These are phyloP conservation scores for Cenopis cana DNA, from an alignment of 2,888 invertebrate genomes.

Conservation along the genomic window DNA sequence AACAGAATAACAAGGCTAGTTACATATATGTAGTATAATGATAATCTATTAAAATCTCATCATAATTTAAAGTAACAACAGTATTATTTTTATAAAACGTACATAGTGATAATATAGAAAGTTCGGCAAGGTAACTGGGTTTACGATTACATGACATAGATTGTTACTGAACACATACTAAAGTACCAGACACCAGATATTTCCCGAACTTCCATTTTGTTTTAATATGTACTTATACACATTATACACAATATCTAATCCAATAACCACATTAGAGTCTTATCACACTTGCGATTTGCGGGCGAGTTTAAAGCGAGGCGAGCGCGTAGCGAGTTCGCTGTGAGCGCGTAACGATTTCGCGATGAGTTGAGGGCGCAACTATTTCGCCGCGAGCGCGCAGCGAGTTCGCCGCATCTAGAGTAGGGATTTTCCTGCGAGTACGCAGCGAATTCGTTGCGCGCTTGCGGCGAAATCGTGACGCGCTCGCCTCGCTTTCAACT, in stretches of 20 bases:
- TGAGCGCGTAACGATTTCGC: no score
- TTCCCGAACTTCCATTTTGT: conserved; percentile 13
- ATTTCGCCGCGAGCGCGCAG: no score
- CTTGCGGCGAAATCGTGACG: no score
- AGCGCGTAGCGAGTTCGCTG: no score
- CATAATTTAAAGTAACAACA: conserved; percentile 16
- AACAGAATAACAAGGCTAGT: conserved; percentile 17
- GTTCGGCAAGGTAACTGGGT: background rate
- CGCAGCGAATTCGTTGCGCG: no score
- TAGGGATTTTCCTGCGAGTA: no score
- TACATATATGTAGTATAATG: conserved; percentile 10
- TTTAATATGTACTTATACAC: no score
- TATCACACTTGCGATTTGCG: no score
- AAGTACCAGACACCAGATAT: background rate
- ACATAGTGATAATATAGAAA: conserved; percentile 8
- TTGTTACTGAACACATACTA: background rate
- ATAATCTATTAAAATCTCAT: conserved; percentile 13
- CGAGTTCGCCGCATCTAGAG: no score
- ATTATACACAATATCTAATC: conserved; percentile 17
- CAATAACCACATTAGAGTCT: conserved; percentile 11
- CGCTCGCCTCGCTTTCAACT: no score
- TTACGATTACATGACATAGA: background rate
- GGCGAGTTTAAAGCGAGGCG: no score
- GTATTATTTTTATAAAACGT: background rate
- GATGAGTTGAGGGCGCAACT: no score